phyloP scores from a whole-genome alignment of 2,888 invertebrate species.

The Epirrita christyi region DNA sequence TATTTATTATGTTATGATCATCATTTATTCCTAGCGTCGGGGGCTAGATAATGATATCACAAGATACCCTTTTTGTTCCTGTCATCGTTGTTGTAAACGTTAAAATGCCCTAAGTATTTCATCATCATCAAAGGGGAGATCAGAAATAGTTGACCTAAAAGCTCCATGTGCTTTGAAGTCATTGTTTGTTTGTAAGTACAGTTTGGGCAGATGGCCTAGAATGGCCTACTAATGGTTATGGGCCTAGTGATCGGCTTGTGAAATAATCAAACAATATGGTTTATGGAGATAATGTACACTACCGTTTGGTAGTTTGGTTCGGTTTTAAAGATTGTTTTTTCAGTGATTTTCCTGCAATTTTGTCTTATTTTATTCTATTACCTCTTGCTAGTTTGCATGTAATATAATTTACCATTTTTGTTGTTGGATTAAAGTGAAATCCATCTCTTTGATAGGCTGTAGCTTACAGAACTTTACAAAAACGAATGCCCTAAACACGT shows the following conservation, averaged over 20 bases:
- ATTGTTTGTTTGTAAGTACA: slow-evolving; percentile 27
- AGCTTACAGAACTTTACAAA: slow-evolving; percentile 43
- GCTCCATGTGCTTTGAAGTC: slow-evolving; percentile 22
- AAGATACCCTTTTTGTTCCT: not conserved
- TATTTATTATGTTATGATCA: too few relatives aligned
- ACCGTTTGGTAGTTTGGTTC: too few relatives aligned
- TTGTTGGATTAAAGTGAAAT: too few relatives aligned
- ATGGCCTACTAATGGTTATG: slow-evolving; percentile 18
- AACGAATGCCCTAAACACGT: slow-evolving; percentile 38
- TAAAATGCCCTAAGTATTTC: not conserved
- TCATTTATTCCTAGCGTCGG: too few relatives aligned
- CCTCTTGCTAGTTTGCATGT: too few relatives aligned
- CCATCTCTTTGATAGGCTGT: too few relatives aligned
- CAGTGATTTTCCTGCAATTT: too few relatives aligned
- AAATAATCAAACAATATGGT: slow-evolving; percentile 5
- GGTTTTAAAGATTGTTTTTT: too few relatives aligned
- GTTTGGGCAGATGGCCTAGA: slow-evolving; percentile 23
- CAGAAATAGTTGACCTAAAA: slow-evolving; percentile 27
- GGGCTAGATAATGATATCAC: not conserved
- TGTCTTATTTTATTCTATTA: too few relatives aligned
- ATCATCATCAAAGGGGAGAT: slow-evolving; percentile 13
- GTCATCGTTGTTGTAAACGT: not conserved
- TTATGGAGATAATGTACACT: too few relatives aligned
- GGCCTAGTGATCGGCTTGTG: slow-evolving; percentile 8
- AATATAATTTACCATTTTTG: too few relatives aligned